A percentile compares a stretch with the other conserved stretches of the same genome.
These are phyloP conservation scores for Perca fluviatilis DNA, from an alignment of 2,113 vertebrate genomes.

Conservation along the genomic window DNA sequence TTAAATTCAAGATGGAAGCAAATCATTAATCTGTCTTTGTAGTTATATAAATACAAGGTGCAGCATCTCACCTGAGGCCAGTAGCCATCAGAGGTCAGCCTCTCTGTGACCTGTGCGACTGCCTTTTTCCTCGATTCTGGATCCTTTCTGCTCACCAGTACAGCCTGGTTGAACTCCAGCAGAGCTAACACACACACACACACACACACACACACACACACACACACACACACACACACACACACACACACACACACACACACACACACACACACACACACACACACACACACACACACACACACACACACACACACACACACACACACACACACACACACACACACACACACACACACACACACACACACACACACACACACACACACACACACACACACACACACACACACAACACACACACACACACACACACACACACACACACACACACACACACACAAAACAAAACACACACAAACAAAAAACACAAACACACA, in stretches of 20 bases:
- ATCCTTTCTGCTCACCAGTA: conserved; percentile 90
- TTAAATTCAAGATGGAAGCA: background rate
- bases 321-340: background rate
- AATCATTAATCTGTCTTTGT: background rate
- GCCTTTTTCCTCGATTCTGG: conserved; percentile 89
- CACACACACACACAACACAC: background rate
- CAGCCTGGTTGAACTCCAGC: conserved; percentile 91
- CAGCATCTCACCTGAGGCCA: conserved; percentile 89
- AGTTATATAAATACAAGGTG: too few species aligned
- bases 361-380: background rate
- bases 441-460: background rate
- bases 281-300: background rate
- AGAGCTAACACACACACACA: conserved; percentile 79
- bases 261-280: too few species aligned
- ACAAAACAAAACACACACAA: too few species aligned
- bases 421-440: background rate
- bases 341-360: background rate
- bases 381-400: background rate
- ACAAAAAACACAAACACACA: too few species aligned
- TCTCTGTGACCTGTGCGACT: conserved; percentile 86
- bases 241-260: background rate
- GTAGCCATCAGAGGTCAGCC: conserved; percentile 87
- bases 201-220: background rate
- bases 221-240: background rate
- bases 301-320: background rate